Evolutionary conservation across 2,113 vertebrate species (phyloP).

Genomic region (Henicopernis longicauda): DNA sequence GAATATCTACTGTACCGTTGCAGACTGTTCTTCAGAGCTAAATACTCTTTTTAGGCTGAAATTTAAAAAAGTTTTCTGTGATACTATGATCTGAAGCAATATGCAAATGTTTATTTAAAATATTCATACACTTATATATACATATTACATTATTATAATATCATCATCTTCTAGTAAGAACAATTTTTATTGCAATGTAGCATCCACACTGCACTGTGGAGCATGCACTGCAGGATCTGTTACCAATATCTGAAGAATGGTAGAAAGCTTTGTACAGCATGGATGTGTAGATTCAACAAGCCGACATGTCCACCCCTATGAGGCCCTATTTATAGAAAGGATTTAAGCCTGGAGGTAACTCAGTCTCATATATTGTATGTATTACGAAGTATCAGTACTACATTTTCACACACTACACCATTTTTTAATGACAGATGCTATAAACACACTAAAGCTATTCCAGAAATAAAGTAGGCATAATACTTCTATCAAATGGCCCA

Average conservation of each 20-base stretch:
- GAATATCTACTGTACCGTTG: neutral
- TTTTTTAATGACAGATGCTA: neutral
- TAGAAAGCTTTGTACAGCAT: neutral
- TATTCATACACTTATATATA: neutral
- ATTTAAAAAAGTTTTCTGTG: neutral
- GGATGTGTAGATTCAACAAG: neutral
- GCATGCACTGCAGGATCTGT: neutral
- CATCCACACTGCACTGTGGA: neutral
- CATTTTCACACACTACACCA: neutral
- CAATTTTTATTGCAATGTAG: neutral
- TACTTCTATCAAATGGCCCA: neutral
- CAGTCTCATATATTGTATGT: rapidly evolving
- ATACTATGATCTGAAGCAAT: neutral
- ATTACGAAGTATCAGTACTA: neutral
- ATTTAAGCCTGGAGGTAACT: neutral
- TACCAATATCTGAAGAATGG: neutral
- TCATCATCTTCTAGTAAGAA: neutral
- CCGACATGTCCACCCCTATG: rapidly evolving
- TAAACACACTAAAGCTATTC: neutral
- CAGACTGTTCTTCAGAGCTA: neutral
- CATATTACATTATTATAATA: neutral
- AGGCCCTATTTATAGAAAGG: neutral
- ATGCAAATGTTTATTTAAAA: neutral
- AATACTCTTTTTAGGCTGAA: rapidly evolving
- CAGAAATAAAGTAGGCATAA: neutral